These are phyloP conservation scores for Rhinoptilus africanus DNA, from an alignment of 2,113 vertebrate genomes.

Conservation along the genomic window DNA sequence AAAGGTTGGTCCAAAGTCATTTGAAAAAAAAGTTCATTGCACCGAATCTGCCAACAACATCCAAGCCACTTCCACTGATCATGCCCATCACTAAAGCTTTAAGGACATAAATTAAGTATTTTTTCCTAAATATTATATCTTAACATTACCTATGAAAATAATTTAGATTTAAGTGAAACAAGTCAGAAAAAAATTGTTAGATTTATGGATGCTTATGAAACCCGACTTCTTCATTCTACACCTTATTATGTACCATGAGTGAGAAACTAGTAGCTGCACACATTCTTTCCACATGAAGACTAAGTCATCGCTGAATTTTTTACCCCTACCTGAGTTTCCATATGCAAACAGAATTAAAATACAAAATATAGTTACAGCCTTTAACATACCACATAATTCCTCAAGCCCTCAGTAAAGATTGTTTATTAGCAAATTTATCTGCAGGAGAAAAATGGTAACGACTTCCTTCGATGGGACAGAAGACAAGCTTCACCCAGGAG, in stretches of 20 bases:
- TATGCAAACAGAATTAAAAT: neutral
- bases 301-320: neutral
- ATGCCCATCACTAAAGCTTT: neutral
- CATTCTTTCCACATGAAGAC: neutral
- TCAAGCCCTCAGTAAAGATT: neutral
- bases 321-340: neutral
- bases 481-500: neutral
- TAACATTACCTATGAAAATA: neutral
- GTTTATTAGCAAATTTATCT: neutral
- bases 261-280: neutral
- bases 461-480: neutral
- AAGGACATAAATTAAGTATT: neutral
- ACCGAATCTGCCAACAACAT: neutral
- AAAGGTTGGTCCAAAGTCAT: neutral
- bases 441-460: rapidly evolving
- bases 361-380: neutral
- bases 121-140: neutral
- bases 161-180: neutral
- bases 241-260: neutral
- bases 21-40: neutral
- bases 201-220: neutral
- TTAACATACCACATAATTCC: neutral
- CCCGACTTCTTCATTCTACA: neutral
- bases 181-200: neutral
- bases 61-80: neutral